Conservation (phyloP, 1,140 invertebrate species). For the Drosophila melanica region DNA sequence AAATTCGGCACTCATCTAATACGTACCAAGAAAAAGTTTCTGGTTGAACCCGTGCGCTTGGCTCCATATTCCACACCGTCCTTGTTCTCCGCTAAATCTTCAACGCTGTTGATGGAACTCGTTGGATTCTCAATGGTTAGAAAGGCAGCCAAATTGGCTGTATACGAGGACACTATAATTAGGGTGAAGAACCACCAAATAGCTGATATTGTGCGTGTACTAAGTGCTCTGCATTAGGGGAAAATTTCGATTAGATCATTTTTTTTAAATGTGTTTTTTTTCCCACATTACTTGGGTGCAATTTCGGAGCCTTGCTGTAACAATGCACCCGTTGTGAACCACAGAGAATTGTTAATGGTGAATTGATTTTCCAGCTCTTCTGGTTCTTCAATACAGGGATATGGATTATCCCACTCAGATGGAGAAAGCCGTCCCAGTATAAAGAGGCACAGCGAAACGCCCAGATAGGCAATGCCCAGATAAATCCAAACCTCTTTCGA, state of each 20-base stretch:
- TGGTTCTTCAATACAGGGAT: slow-evolving; percentile 91
- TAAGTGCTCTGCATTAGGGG: slow-evolving; percentile 87
- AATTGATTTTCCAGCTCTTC: slow-evolving; percentile 92
- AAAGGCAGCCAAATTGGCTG: slow-evolving; percentile 98
- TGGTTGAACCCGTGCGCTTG: slow-evolving; percentile 91
- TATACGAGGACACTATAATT: slow-evolving; percentile 98
- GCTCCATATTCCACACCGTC: slow-evolving; percentile 94
- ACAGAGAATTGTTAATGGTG: slow-evolving; percentile 91
- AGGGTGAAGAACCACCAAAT: slow-evolving; percentile 98
- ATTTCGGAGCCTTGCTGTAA: slow-evolving; percentile 95
- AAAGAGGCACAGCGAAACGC: slow-evolving; percentile 91
- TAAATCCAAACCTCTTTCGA: slow-evolving; percentile 92
- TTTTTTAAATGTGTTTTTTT: background rate
- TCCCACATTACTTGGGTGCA: slow-evolving; percentile 88
- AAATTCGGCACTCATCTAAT: background rate
- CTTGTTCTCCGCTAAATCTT: slow-evolving; percentile 91
- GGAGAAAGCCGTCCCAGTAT: slow-evolving; percentile 91
- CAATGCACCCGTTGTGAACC: slow-evolving; percentile 92
- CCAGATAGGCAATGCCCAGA: slow-evolving; percentile 90
- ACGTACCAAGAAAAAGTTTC: slow-evolving; percentile 92
- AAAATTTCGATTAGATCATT: background rate
- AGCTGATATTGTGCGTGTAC: slow-evolving; percentile 90
- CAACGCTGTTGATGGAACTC: slow-evolving; percentile 91
- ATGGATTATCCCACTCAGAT: slow-evolving; percentile 93
- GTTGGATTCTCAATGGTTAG: slow-evolving; percentile 93